Evolutionary conservation across 2,113 vertebrate genomes (phyloP).

Genomic region (Phycodurus eques): DNA sequence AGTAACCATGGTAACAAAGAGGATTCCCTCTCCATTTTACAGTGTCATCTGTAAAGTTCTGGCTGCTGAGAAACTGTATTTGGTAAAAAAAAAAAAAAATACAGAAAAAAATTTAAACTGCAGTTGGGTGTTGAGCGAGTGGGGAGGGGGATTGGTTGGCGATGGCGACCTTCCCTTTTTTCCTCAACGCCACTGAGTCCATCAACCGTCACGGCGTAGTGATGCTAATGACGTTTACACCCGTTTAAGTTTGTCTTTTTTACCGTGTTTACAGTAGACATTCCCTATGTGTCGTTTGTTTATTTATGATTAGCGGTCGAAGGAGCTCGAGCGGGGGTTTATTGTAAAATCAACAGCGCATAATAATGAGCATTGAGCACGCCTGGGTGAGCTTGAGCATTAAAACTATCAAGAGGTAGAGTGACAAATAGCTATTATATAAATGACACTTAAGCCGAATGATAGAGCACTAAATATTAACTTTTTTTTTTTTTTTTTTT

Average conservation of each 20-base stretch:
- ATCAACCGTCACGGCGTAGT: slow-evolving; percentile 81
- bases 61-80: slow-evolving; percentile 67
- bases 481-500: slow-evolving; percentile 73
- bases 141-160: slow-evolving; percentile 22
- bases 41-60: slow-evolving; percentile 61
- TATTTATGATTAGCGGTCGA: slow-evolving; percentile 98
- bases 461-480: slow-evolving; percentile 94
- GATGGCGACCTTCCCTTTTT: slow-evolving; percentile 62
- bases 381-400: slow-evolving; percentile 86
- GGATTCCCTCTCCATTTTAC: slow-evolving; percentile 68
- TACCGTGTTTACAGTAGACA: slow-evolving; percentile 95
- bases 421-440: slow-evolving; percentile 80
- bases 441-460: slow-evolving; percentile 83
- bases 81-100: slow-evolving; percentile 15
- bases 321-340: slow-evolving; percentile 15
- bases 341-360: slow-evolving; percentile 79
- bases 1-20: slow-evolving; percentile 63
- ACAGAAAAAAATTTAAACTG: slow-evolving; percentile 12
- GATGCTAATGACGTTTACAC: slow-evolving; percentile 85
- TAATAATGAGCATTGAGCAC: slow-evolving; percentile 68
- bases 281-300: slow-evolving; percentile 97
- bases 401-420: slow-evolving; percentile 87
- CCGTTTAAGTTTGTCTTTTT: slow-evolving; percentile 81
- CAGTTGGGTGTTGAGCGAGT: slow-evolving; percentile 68
- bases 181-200: background rate